Percentiles rank a stretch among this genome's conserved stretches.
Conservation (phyloP, 2,113 vertebrate species). For the Tenrec ecaudatus region DNA sequence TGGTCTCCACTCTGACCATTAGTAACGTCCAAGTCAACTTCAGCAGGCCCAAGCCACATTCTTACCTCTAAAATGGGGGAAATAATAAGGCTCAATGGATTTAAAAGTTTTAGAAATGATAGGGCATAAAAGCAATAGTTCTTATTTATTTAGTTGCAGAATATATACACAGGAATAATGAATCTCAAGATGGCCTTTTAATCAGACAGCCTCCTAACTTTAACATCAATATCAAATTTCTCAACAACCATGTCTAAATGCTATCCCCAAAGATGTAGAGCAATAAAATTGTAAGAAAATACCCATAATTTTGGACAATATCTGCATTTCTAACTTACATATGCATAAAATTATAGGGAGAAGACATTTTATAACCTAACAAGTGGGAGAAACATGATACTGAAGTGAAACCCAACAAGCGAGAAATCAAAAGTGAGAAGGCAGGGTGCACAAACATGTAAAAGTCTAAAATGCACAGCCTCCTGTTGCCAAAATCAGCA, state of each 20-base stretch:
- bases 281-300: constrained; percentile 37
- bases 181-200: neutral
- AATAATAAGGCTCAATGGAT: neutral
- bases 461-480: constrained; percentile 52
- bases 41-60: neutral
- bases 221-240: neutral
- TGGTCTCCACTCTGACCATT: neutral
- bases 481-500: constrained; percentile 72
- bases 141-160: constrained; percentile 22
- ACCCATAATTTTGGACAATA: neutral
- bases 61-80: constrained; percentile 17
- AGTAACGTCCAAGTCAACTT: neutral
- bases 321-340: constrained; percentile 34
- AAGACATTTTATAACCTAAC: constrained; percentile 52
- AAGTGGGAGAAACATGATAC: constrained; percentile 38
- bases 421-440: constrained; percentile 70
- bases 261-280: neutral
- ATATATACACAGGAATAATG: neutral
- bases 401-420: constrained; percentile 65
- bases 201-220: constrained; percentile 4
- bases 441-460: constrained; percentile 44
- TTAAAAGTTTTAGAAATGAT: constrained; percentile 7
- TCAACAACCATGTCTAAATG: constrained; percentile 30
- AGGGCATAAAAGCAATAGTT: neutral
- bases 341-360: neutral